Evolutionary conservation across 2,113 vertebrate species (phyloP).

Genomic region (Scartelaos histophorus): DNA sequence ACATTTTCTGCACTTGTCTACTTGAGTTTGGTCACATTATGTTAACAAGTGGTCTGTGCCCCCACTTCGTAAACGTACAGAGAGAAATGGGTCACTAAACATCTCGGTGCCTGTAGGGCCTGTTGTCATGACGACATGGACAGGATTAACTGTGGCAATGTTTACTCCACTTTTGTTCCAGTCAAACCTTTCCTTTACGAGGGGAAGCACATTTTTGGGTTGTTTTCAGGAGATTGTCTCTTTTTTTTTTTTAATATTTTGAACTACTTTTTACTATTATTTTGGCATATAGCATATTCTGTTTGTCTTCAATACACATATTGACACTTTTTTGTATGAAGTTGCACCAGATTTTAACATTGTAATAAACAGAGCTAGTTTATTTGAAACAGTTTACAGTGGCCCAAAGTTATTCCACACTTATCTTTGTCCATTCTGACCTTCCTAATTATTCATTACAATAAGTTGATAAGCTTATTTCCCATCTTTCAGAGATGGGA

Average conservation of each 20-base stretch:
- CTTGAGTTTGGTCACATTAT: constrained; percentile 26
- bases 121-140: constrained; percentile 72
- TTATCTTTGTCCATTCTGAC: no score
- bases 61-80: constrained; percentile 50
- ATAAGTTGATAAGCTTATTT: no score
- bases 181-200: no score
- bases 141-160: constrained; percentile 47
- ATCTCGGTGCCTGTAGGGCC: constrained; percentile 58
- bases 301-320: background rate
- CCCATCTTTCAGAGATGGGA: no score
- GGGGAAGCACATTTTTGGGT: no score
- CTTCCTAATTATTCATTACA: no score
- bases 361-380: no score
- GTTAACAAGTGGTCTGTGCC: constrained; percentile 37
- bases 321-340: background rate
- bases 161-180: constrained; percentile 30
- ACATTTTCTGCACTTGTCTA: constrained; percentile 16
- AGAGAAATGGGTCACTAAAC: constrained; percentile 74
- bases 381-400: no score
- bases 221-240: background rate
- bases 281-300: no score
- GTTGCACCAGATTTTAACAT: no score
- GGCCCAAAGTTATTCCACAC: no score
- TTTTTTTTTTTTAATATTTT: background rate
- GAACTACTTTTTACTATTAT: no score